A percentile compares a stretch with the other conserved stretches of the same genome.
These are phyloP conservation scores for Macrosiphum euphorbiae DNA, from an alignment of 2,888 invertebrate species.

Conservation along the genomic window DNA sequence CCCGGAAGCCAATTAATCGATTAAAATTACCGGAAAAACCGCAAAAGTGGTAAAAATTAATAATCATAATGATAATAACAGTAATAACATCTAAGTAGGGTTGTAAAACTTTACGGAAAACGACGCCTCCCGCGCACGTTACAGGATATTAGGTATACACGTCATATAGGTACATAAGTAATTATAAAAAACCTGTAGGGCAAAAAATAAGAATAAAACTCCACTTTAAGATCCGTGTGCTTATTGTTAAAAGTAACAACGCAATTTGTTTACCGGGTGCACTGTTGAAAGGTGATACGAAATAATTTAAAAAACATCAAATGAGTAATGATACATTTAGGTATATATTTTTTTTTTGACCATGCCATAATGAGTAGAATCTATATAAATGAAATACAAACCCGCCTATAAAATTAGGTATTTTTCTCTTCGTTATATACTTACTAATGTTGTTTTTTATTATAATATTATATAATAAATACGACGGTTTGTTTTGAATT, in stretches of 20 bases:
- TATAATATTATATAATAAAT: too few species aligned
- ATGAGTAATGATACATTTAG: neutral
- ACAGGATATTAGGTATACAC: neutral
- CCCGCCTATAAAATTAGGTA: neutral
- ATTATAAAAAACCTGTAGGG: neutral
- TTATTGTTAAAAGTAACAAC: neutral
- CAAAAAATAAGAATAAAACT: neutral
- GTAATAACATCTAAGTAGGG: neutral
- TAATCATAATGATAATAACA: neutral
- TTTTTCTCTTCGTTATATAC: neutral
- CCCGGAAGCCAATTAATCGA: constrained; percentile 3
- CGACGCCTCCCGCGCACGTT: neutral
- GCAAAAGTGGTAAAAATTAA: neutral
- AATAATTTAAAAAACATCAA: neutral
- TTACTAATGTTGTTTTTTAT: neutral
- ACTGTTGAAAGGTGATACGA: neutral
- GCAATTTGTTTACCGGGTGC: neutral
- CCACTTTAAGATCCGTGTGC: neutral
- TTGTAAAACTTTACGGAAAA: neutral
- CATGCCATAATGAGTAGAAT: neutral
- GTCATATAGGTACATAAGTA: too few species aligned
- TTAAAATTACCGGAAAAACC: neutral
- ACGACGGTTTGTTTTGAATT: neutral
- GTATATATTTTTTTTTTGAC: neutral
- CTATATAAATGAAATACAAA: neutral